Evolutionary conservation across 2,888 invertebrate genomes (phyloP), one percentile per base, ranked within the genome.

Genomic region (Amphimallon solstitiale): DNA sequence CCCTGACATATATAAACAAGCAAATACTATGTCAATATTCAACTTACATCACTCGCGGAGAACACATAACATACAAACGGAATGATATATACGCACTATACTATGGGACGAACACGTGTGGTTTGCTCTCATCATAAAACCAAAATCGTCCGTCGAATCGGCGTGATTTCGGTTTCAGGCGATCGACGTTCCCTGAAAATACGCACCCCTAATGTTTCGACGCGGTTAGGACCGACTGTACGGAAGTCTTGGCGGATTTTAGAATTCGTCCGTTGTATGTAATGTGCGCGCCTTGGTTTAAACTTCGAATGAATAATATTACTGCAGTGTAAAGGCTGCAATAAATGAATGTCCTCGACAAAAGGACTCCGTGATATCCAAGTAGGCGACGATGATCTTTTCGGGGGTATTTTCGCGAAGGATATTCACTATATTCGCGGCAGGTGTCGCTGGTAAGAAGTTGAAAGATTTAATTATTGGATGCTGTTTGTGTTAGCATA

Each of bases 1-100:
- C 73, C 74, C 70, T 73, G 72, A 74, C 70, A 73, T 72, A 70
- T 65, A 56, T 56, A 71, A 71, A 74, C 74, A 73, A 73, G 74
- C 70, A 73, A 74, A 69, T 70, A 63, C 69, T 72, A 67, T 73
- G 72, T 70, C 71, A 72, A 73, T 72, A 70, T 72, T 73, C 72
- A 72, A 72, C 73, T 72, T 73, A 74, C 72, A 68, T 66, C 63
- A 67, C 70, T 72, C 73, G 71, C 73, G 70, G 71, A 71, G 52
- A 63, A 52, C 73, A 70, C 60, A 56, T 63, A n/a, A 45, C 65
- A 66, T 68, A 48, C 2, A 12, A 9, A 12, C 21, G 10, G 21
- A 17, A 46, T 46, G 43, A 40, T 21, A n/a, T n/a, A n/a, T n/a
- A 46, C 46, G 17, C n/a, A 17, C n/a, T 15, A 17, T n/a, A n/a